Percentiles rank a stretch among this genome's conserved stretches.
Conservation (phyloP, 1,140 invertebrate species). For the Oscheius sp. region DNA sequence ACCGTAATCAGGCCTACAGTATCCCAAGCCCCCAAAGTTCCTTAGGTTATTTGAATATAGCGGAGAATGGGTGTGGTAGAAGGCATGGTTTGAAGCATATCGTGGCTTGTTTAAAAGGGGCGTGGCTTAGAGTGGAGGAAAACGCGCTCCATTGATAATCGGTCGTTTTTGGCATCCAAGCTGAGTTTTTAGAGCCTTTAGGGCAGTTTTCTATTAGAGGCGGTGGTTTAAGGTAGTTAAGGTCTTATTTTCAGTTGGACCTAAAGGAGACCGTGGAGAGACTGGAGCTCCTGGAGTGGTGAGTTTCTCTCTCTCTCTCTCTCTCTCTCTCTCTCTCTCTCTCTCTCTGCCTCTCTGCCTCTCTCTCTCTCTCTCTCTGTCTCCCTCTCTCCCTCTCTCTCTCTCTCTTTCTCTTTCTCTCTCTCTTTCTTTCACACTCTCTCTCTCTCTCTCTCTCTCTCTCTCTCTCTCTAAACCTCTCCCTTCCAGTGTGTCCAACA, state of each 20-base stretch:
- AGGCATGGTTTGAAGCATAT: not conserved
- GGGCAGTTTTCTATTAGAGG: too few relatives aligned
- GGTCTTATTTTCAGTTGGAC: not conserved
- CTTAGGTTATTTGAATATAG: not conserved
- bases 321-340: not conserved
- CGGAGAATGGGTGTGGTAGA: not conserved
- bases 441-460: not conserved
- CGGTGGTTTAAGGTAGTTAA: not conserved
- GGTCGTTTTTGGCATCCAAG: too few relatives aligned
- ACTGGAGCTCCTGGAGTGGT: constrained; percentile 43
- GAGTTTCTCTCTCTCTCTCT: not conserved
- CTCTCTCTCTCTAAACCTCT: not conserved
- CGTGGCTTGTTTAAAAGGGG: not conserved
- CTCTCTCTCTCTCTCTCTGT: not conserved
- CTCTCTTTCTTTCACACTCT: not conserved
- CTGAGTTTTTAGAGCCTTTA: too few relatives aligned
- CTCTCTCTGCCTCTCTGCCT: not conserved
- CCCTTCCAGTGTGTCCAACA: constrained; percentile 28
- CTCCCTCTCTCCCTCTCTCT: not conserved
- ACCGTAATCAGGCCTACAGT: not conserved
- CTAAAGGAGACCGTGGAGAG: constrained; percentile 35
- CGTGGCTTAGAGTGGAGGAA: not conserved
- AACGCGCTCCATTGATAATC: not conserved
- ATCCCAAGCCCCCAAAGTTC: not conserved
- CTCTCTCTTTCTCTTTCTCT: not conserved